These are phyloP conservation scores for Arctia plantaginis DNA, from an alignment of 2,888 invertebrate species.

Conservation along the genomic window DNA sequence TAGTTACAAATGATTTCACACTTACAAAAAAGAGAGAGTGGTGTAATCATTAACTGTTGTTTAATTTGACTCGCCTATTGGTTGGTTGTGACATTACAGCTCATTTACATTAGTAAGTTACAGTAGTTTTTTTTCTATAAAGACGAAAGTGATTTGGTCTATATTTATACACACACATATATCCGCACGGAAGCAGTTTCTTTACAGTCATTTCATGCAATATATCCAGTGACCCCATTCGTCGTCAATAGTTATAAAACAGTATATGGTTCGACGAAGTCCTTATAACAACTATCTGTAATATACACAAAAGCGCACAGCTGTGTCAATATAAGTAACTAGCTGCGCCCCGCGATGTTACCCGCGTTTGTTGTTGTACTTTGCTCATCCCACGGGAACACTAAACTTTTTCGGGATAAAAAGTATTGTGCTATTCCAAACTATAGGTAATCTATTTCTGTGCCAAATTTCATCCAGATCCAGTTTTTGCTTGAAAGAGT, in stretches of 20 bases:
- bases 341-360: no score
- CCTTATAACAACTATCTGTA: not conserved
- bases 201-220: not conserved
- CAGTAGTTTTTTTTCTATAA: not conserved
- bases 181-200: not conserved
- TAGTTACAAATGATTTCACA: not conserved
- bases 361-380: no score
- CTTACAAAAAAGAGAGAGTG: slow-evolving; percentile 12
- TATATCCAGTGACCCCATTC: not conserved
- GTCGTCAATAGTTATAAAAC: not conserved
- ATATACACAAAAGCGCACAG: not conserved
- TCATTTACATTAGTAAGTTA: not conserved
- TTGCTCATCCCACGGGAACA: no score
- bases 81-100: not conserved
- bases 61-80: not conserved
- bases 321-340: not conserved
- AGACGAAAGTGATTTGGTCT: not conserved
- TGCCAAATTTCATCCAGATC: no score
- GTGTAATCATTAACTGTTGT: not conserved
- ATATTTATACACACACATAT: not conserved
- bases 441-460: no score
- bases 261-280: not conserved
- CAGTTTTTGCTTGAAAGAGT: no score
- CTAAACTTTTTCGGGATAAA: no score
- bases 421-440: no score